Conservation (phyloP, 2,888 invertebrate genomes). For the Melanostoma mellinum region DNA sequence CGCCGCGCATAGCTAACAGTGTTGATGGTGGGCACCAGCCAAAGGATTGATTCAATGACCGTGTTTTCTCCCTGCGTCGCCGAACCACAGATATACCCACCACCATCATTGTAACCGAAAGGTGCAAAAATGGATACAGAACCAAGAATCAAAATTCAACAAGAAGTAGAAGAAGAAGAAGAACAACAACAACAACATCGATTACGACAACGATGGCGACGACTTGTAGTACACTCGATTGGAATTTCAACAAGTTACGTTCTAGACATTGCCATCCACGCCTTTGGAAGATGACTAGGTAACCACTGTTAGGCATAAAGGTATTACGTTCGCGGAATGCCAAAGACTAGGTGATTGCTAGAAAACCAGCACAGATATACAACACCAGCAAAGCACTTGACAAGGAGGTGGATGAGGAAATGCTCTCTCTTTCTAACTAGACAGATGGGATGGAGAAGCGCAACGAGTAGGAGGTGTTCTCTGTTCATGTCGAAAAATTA, state of each 20-base stretch:
- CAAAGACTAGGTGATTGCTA: conserved; percentile 55
- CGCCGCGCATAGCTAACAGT: conserved; percentile 60
- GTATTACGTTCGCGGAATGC: conserved; percentile 60
- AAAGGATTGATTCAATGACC: conserved; percentile 60
- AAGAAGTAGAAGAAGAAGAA: background rate
- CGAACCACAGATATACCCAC: conserved; percentile 26
- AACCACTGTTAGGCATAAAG: conserved; percentile 47
- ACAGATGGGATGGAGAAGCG: background rate
- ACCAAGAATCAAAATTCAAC: conserved; percentile 24
- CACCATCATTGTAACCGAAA: conserved; percentile 51
- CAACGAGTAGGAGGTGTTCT: no score
- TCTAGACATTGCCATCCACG: conserved; percentile 69
- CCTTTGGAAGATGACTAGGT: conserved; percentile 62
- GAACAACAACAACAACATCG: conserved; percentile 20
- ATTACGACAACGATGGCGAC: conserved; percentile 47
- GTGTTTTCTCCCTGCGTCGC: conserved; percentile 4
- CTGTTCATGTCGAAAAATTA: conserved; percentile 31
- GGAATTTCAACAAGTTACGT: conserved; percentile 72
- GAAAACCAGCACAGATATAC: conserved; percentile 9
- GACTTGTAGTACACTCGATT: conserved; percentile 71
- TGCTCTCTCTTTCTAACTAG: conserved; percentile 44
- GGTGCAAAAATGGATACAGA: conserved; percentile 69
- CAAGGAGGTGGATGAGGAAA: conserved; percentile 60
- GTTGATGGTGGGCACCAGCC: conserved; percentile 45
- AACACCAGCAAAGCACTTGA: conserved; percentile 30